Base-by-base conservation (phyloP, 2,888 invertebrate genomes). In the Volucella bombylans region DNA sequence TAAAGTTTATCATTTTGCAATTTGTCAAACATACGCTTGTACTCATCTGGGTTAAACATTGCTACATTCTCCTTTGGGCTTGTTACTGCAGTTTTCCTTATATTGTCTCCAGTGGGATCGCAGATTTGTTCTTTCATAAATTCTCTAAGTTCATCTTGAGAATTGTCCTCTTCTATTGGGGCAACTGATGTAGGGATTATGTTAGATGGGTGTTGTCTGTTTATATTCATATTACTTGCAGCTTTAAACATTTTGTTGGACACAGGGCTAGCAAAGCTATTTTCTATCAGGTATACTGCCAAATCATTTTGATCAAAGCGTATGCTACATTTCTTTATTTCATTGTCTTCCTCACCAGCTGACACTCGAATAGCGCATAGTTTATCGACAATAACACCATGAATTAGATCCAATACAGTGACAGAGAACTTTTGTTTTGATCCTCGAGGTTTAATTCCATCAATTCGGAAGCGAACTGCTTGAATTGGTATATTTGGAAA, bases 401-500 rank as follows among this genome's bases (percentile, higher is more conserved):
- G 94, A 39, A 96, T 92, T 73, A 92, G 93, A 87, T 96, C 95
- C 45, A 96, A 92, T 2, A 93, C 93, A 1, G 90, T 89, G 0
- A 91, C 88, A 6, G 91, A 89, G 94, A 95, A 96, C 4, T 87
- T 89, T 0, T 88, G 89, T 4, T 73, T 71, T 0, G 64, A 74
- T 0, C 90, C 89, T 39, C 89, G 89, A 11, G 94, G 93, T 54
- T 89, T 88, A 9, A 95, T 91, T 15, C 93, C 93, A 55, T 92
- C 87, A 23, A 97, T 92, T 11, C 92, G 88, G 87, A 95, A 94
- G 88, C 93, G 94, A 57, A 93, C 93, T 0, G 95, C 94, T 89
- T 96, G 94, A 12, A 94, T 93, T 0, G 96, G 96, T 73, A 96
- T 92, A 64, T 95, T 92, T 0, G 94, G 92, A 57, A 95, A 93